These are phyloP conservation scores for Araneus ventricosus DNA, from an alignment of 1,140 invertebrate species.

Conservation along the genomic window DNA sequence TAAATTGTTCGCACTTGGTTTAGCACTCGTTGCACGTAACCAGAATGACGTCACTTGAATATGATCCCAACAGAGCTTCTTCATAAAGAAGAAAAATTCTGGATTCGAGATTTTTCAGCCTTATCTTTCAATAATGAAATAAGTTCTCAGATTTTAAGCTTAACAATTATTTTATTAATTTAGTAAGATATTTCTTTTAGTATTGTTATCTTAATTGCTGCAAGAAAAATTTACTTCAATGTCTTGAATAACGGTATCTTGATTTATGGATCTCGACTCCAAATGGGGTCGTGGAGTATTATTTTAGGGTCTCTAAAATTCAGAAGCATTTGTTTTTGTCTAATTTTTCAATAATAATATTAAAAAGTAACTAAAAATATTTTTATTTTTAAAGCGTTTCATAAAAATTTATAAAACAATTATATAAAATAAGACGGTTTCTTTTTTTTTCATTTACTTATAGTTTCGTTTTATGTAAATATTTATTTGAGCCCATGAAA, in stretches of 20 bases:
- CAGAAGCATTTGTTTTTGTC: too few relatives aligned
- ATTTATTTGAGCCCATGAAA: too few relatives aligned
- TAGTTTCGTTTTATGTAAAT: too few relatives aligned
- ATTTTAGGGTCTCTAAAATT: too few relatives aligned
- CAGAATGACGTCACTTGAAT: not conserved
- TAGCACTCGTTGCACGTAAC: not conserved
- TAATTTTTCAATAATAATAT: too few relatives aligned
- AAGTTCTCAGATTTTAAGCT: not conserved
- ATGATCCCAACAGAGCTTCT: not conserved
- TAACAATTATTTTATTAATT: not conserved
- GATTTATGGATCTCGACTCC: not conserved
- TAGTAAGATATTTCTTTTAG: not conserved
- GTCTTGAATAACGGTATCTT: not conserved
- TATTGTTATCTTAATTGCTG: not conserved
- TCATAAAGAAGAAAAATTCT: not conserved
- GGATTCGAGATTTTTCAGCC: not conserved
- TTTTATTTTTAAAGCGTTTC: too few relatives aligned
- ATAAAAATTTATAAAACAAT: too few relatives aligned
- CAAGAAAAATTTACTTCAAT: not conserved
- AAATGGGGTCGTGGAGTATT: too few relatives aligned
- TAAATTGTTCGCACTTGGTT: conserved; percentile 22
- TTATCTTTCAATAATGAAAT: not conserved
- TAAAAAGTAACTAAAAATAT: too few relatives aligned
- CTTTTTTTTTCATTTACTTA: too few relatives aligned
- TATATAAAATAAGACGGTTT: too few relatives aligned